Evolutionary conservation across 1,140 invertebrate genomes (phyloP).

Genomic region (Caenorhabditis tropicalis): DNA sequence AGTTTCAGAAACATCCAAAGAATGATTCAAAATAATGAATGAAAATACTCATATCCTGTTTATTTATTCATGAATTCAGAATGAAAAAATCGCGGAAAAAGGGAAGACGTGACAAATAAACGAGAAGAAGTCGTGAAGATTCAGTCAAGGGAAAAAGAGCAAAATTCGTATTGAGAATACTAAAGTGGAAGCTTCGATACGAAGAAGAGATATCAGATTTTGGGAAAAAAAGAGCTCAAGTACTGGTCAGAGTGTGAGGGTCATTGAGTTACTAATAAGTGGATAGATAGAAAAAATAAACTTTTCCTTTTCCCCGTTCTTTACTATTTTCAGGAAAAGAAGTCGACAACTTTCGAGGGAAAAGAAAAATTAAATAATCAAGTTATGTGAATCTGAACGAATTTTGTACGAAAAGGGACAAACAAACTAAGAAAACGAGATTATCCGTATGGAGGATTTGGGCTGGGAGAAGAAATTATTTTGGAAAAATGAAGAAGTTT

Average conservation of each 20-base stretch:
- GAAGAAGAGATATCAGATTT: slow-evolving; percentile 32
- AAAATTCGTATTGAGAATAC: slow-evolving; percentile 23
- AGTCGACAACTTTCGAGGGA: background rate
- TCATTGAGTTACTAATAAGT: background rate
- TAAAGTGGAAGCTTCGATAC: background rate
- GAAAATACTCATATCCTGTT: background rate
- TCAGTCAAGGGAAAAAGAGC: slow-evolving; percentile 13
- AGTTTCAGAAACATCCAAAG: background rate
- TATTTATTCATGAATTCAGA: slow-evolving; percentile 40
- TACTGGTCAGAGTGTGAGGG: background rate
- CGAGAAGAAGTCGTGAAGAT: slow-evolving; percentile 16
- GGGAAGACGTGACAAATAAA: slow-evolving; percentile 7
- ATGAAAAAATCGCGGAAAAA: background rate
- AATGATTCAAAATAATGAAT: background rate
- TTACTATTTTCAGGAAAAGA: background rate
- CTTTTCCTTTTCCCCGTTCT: background rate
- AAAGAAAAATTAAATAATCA: background rate
- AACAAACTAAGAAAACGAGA: background rate
- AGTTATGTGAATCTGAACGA: background rate
- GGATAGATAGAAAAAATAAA: background rate
- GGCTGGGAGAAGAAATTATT: background rate
- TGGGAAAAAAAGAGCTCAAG: background rate
- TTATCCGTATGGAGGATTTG: background rate
- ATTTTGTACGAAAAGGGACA: background rate
- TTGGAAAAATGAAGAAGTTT: background rate